Conservation (phyloP, 2,888 invertebrate genomes). For the Ophion costatus region DNA sequence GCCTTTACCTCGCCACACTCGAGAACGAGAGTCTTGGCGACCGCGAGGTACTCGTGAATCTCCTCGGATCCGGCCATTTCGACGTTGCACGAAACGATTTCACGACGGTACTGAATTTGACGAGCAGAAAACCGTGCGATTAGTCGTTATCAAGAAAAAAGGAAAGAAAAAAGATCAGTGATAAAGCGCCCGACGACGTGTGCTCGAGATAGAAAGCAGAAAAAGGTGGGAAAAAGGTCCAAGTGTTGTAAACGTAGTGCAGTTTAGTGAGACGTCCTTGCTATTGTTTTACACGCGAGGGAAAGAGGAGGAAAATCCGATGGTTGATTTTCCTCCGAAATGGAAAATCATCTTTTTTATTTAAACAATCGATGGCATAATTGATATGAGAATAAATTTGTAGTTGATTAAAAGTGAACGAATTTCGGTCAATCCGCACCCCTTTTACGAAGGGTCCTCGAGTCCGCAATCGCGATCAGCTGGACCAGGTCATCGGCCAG, state of each 20-base stretch:
- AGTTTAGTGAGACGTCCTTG: background rate
- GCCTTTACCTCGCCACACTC: slow-evolving; percentile 76
- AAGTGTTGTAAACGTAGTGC: background rate
- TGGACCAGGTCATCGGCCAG: slow-evolving; percentile 84
- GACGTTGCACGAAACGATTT: slow-evolving; percentile 61
- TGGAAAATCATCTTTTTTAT: background rate
- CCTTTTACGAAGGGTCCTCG: slow-evolving; percentile 73
- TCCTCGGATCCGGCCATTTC: slow-evolving; percentile 72
- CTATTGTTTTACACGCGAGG: background rate
- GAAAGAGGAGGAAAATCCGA: background rate
- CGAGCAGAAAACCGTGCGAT: slow-evolving; percentile 9
- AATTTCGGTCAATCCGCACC: slow-evolving; percentile 1
- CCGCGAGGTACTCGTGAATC: slow-evolving; percentile 73
- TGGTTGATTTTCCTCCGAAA: background rate
- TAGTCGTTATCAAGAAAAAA: slow-evolving; percentile 70
- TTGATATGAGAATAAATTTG: background rate
- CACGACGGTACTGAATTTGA: slow-evolving; percentile 65
- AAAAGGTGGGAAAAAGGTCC: slow-evolving; percentile 11
- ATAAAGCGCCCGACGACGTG: slow-evolving; percentile 54
- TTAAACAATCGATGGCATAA: background rate
- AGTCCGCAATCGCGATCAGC: slow-evolving; percentile 85
- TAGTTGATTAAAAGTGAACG: background rate
- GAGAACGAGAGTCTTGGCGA: slow-evolving; percentile 73
- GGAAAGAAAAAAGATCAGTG: slow-evolving; percentile 41
- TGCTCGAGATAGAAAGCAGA: slow-evolving; percentile 29